Percentiles rank a stretch among this genome's conserved stretches.
These are phyloP conservation scores for Clarias platycephalus DNA, from an alignment of 2,797 vertebrate species.

Conservation along the genomic window DNA sequence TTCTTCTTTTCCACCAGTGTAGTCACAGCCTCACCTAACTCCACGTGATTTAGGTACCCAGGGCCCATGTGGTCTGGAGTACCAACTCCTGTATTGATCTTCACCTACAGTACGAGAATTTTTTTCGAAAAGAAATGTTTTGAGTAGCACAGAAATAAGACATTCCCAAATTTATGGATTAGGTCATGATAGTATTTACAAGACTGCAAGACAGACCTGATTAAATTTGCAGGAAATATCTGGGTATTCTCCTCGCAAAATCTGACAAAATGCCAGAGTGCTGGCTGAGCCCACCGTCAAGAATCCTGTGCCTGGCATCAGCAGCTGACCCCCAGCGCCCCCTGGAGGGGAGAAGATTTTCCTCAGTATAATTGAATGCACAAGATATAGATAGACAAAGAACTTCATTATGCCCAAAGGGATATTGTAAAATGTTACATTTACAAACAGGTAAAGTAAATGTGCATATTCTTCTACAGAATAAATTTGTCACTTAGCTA, in stretches of 20 bases:
- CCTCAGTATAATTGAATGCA: background rate
- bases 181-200: background rate
- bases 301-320: conserved; percentile 84
- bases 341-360: conserved; percentile 62
- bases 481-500: background rate
- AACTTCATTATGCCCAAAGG: too few relatives aligned
- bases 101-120: conserved; percentile 68
- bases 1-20: conserved; percentile 66
- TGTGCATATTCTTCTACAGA: background rate
- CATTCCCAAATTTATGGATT: background rate
- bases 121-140: background rate
- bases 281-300: conserved; percentile 80
- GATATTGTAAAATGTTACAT: too few relatives aligned
- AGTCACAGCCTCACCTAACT: conserved; percentile 73
- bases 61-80: conserved; percentile 71
- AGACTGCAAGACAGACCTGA: conserved; percentile 66
- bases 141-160: background rate
- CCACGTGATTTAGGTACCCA: conserved; percentile 75
- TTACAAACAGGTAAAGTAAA: too few relatives aligned
- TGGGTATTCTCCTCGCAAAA: conserved; percentile 79
- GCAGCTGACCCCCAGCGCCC: conserved; percentile 79
- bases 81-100: conserved; percentile 79
- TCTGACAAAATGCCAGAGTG: conserved; percentile 79
- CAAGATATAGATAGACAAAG: too few relatives aligned
- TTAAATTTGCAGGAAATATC: conserved; percentile 78